phyloP scores from a whole-genome alignment of 2,888 invertebrate species.

The Leistus spinibarbis region DNA sequence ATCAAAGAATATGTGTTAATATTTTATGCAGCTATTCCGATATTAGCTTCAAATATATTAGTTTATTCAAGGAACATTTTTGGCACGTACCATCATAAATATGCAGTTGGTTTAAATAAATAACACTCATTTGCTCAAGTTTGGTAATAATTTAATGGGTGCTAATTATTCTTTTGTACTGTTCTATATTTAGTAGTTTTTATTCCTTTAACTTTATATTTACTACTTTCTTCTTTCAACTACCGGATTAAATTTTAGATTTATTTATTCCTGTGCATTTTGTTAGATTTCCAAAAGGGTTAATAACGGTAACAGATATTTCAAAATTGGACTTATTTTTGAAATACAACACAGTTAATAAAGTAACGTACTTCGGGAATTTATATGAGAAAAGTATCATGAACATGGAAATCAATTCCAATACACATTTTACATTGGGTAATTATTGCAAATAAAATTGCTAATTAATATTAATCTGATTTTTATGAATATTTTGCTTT shows the following conservation, averaged over 20 bases:
- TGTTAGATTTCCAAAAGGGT: conserved; percentile 47
- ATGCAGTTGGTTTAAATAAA: too few relatives aligned
- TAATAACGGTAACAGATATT: conserved; percentile 42
- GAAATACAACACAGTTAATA: conserved; percentile 2
- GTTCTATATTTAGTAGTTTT: too few relatives aligned
- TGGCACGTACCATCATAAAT: too few relatives aligned
- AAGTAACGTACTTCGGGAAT: conserved; percentile 25
- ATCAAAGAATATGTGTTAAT: too few relatives aligned
- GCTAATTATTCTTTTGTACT: too few relatives aligned
- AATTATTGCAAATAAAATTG: background rate
- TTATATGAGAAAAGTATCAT: conserved; percentile 11
- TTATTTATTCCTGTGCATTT: background rate
- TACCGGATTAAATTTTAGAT: background rate
- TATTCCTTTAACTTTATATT: too few relatives aligned
- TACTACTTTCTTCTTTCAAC: too few relatives aligned
- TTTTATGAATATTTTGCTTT: conserved; percentile 43
- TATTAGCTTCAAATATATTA: too few relatives aligned
- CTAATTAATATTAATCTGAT: background rate
- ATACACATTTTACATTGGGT: conserved; percentile 12
- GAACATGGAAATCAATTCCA: background rate
- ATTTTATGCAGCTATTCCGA: too few relatives aligned
- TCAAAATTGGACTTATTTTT: conserved; percentile 11
- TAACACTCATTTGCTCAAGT: too few relatives aligned
- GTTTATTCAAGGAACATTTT: too few relatives aligned
- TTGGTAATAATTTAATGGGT: too few relatives aligned